Percentiles rank a stretch among this genome's conserved stretches.
phyloP scores from a whole-genome alignment of 2,113 vertebrate species.

The Nothoprocta perdicaria region DNA sequence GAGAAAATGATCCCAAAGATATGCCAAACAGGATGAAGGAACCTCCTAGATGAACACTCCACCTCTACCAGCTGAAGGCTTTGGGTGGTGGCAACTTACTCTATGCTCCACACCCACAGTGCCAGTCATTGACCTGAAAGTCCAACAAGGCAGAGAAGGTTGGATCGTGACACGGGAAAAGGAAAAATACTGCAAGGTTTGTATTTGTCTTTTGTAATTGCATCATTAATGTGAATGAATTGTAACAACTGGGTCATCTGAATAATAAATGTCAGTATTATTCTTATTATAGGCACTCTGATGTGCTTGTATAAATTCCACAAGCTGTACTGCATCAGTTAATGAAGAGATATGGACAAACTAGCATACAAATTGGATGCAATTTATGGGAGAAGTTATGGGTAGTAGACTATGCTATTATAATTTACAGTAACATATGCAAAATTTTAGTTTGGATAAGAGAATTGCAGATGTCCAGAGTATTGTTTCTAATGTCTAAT shows the following conservation, averaged over 20 bases:
- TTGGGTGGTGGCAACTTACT: rapidly evolving
- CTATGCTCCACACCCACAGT: background rate
- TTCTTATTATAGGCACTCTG: no score
- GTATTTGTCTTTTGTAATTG: background rate
- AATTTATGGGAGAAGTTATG: background rate
- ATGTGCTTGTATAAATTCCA: background rate
- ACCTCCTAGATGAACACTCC: background rate
- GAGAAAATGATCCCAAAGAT: background rate
- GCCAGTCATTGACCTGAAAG: background rate
- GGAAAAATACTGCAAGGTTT: background rate
- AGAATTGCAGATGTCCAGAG: background rate
- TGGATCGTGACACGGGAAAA: rapidly evolving
- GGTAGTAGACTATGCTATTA: background rate
- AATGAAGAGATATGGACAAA: background rate
- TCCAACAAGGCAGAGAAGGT: background rate
- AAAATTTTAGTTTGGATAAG: background rate
- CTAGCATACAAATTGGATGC: rapidly evolving
- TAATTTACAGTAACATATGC: background rate
- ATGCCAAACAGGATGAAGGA: background rate
- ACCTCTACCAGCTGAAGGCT: background rate
- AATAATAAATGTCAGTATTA: background rate
- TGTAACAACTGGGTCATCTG: background rate
- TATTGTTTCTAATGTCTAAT: background rate
- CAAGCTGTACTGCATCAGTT: background rate
- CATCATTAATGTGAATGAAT: background rate